Evolutionary conservation across 2,113 vertebrate genomes (phyloP), one percentile per base, ranked within the genome.

Genomic region (Apus apus): DNA sequence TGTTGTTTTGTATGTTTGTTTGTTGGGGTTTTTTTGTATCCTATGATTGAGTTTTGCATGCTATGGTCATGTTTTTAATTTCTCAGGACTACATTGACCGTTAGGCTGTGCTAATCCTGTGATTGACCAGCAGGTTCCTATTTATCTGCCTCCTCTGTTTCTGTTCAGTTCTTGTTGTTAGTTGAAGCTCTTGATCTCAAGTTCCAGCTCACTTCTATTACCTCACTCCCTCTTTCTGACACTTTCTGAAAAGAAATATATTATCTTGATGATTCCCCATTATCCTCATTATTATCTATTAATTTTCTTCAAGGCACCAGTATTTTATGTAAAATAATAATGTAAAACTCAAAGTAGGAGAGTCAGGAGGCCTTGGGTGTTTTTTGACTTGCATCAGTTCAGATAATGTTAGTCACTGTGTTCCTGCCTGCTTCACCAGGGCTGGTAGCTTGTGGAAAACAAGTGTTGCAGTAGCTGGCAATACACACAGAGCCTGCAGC

Each of bases 401-500:
- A 61, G 51, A 17, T 22, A 68, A 43, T 62, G 13, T 79, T 36
- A 48, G 45, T 8, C 15, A 54, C 18, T 0, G 0, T 53, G 19
- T 76, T 26, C 38, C 54, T 74, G n/a, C 20, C 67, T 1, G 0
- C 64, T 67, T 26, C 72, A 74, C 11, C 9, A 15, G 48, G 36
- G 64, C 64, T 71, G 19, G n/a, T 15, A 70, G 64, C 56, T 50
- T 64, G 22, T 73, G 54, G n/a, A 73, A 68, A 66, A 51, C 0
- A 4, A 78, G 54, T 45, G 32, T 61, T 74, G 29, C 29, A 23
- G 81, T 87, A 67, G 23, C 30, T 85, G 61, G 53, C 79, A 92
- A 16, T 6, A 29, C 15, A 20, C 11, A n/a, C 11, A 2, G 45
- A 70, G 53, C 10, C 68, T 89, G 68, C 26, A 74, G 61, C 56